phyloP scores from a whole-genome alignment of 2,888 invertebrate species.

The Caenorhabditis panamensis region DNA sequence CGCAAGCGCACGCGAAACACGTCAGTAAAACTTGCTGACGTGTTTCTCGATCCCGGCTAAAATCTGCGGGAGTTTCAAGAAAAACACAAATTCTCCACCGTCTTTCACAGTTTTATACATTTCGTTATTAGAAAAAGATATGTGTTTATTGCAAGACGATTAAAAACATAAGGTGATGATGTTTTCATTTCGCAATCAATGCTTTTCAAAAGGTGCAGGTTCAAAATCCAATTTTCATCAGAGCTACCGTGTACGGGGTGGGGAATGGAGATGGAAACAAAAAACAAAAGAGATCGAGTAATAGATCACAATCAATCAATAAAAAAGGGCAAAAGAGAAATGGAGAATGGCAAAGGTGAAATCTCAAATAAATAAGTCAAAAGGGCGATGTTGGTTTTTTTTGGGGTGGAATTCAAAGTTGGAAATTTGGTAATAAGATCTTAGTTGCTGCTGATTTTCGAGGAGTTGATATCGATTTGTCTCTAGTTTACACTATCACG shows the following conservation, averaged over 20 bases:
- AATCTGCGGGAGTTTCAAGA: background rate
- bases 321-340: background rate
- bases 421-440: conserved; percentile 33
- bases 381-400: background rate
- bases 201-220: background rate
- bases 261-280: conserved; percentile 18
- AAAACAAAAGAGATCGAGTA: conserved; percentile 28
- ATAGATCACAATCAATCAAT: conserved; percentile 47
- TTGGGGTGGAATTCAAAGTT: conserved; percentile 1
- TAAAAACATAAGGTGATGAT: background rate
- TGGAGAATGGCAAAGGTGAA: no score
- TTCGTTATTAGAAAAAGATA: conserved; percentile 24
- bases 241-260: conserved; percentile 16
- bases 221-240: conserved; percentile 49
- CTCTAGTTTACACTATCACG: conserved; percentile 23
- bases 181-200: conserved; percentile 31
- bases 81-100: background rate
- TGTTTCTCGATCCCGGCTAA: background rate
- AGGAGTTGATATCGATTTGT: background rate
- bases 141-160: conserved; percentile 50
- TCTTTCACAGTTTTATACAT: no score
- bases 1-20: background rate
- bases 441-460: background rate
- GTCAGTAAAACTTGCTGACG: background rate
- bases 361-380: background rate